phyloP scores from a whole-genome alignment of 2,797 vertebrate genomes.

The Eidolon dupreanum region DNA sequence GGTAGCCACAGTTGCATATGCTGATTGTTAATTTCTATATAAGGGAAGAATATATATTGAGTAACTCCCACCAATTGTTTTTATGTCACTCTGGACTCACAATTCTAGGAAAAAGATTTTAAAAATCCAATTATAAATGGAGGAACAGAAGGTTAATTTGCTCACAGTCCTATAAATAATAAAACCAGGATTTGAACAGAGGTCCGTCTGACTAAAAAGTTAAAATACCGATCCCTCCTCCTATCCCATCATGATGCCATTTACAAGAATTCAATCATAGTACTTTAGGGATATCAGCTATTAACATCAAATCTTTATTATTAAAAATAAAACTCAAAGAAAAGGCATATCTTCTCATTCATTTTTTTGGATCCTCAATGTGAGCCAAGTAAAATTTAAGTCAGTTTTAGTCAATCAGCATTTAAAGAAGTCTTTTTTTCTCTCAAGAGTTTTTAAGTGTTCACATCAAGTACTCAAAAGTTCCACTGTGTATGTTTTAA shows the following conservation, averaged over 20 bases:
- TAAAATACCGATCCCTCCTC: neutral
- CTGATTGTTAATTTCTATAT: neutral
- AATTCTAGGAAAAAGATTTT: neutral
- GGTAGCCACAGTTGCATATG: neutral
- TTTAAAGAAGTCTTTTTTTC: neutral
- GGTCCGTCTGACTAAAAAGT: neutral
- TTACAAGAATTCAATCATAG: neutral
- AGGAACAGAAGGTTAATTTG: neutral
- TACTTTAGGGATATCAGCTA: neutral
- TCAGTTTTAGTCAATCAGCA: slow-evolving; percentile 4
- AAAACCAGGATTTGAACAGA: slow-evolving; percentile 20
- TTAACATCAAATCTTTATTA: slow-evolving; percentile 5
- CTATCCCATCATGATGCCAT: neutral
- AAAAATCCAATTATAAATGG: neutral
- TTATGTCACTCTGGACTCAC: neutral
- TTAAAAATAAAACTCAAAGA: neutral
- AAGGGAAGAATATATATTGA: neutral
- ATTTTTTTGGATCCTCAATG: neutral
- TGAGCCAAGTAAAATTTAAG: neutral
- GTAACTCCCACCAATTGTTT: neutral
- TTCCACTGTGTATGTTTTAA: neutral
- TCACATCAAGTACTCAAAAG: neutral
- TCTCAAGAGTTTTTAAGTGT: neutral
- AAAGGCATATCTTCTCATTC: neutral
- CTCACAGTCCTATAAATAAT: neutral